Conservation (phyloP, 2,113 vertebrate species). For the Myocastor coypus region DNA sequence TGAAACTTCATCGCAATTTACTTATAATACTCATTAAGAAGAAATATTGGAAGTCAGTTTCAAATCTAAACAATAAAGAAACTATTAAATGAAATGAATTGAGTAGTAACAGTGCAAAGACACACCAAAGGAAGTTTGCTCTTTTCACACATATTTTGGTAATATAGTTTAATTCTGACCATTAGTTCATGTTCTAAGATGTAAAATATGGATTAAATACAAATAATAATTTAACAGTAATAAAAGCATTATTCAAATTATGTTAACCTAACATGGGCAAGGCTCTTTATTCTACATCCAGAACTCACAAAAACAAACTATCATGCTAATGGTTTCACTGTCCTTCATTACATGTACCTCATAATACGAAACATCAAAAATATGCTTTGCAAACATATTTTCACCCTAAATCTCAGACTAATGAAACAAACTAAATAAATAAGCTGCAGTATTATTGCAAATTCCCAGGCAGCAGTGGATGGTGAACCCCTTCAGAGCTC, state of each 20-base stretch:
- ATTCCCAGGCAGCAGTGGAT: neutral
- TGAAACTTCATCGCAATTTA: neutral
- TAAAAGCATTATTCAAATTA: constrained; percentile 33
- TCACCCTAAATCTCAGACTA: neutral
- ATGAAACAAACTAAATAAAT: neutral
- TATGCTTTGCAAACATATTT: neutral
- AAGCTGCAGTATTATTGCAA: neutral
- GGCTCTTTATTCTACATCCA: neutral
- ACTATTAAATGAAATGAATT: neutral
- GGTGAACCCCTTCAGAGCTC: neutral
- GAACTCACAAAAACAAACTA: neutral
- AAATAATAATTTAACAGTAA: constrained; percentile 38
- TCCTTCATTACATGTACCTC: neutral
- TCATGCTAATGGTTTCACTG: neutral
- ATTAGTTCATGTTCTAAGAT: constrained; percentile 25
- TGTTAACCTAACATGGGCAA: neutral
- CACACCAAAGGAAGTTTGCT: neutral
- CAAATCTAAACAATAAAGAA: constrained; percentile 46
- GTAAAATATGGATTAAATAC: constrained; percentile 20
- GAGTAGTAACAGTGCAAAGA: neutral
- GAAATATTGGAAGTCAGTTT: neutral
- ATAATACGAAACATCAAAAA: constrained; percentile 26
- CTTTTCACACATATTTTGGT: neutral
- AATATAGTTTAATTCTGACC: constrained; percentile 19
- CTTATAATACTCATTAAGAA: neutral